phyloP scores from a whole-genome alignment of 2,797 vertebrate genomes.

The Karalla daura region DNA sequence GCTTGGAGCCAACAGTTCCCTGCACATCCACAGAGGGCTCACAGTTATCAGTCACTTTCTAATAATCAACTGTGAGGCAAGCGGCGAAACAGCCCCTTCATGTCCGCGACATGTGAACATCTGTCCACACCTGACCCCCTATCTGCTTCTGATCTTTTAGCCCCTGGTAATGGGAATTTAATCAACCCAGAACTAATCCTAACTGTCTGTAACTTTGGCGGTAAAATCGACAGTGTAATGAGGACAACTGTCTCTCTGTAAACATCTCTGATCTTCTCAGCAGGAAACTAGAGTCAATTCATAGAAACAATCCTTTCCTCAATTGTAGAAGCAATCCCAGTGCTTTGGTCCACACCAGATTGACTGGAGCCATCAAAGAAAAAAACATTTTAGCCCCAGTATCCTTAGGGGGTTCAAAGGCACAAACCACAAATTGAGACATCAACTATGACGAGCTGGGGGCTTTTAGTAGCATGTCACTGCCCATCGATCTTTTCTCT shows the following conservation, averaged over 20 bases:
- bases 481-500: no score
- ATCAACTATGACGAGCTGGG: no score
- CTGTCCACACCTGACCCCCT: background rate
- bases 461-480: no score
- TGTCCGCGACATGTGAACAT: background rate
- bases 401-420: background rate
- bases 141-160: background rate
- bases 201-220: background rate
- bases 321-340: background rate
- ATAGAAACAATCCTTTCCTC: background rate
- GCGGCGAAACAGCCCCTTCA: background rate
- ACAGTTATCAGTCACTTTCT: conserved; percentile 7
- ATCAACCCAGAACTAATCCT: background rate
- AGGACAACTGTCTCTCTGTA: background rate
- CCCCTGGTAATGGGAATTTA: background rate
- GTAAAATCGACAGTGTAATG: background rate
- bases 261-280: background rate
- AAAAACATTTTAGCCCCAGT: background rate
- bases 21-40: background rate
- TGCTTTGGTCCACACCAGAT: no score
- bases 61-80: background rate
- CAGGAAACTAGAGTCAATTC: background rate
- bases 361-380: background rate
- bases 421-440: background rate
- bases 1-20: background rate